phyloP scores from a whole-genome alignment of 1,140 invertebrate genomes.

The Araneus ventricosus region DNA sequence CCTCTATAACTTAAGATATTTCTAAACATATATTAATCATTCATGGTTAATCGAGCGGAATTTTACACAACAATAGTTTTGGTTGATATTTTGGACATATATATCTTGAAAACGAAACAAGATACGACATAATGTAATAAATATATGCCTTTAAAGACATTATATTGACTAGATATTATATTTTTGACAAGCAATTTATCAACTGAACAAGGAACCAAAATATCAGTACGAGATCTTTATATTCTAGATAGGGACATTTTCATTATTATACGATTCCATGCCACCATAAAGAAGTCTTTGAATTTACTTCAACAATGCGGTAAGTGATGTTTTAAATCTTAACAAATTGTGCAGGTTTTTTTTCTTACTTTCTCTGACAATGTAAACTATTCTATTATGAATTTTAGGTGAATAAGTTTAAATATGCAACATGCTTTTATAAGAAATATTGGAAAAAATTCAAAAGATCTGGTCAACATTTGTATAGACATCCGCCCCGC shows the following conservation, averaged over 20 bases:
- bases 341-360: not conserved
- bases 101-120: not conserved
- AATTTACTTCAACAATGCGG: not conserved
- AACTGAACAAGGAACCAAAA: not conserved
- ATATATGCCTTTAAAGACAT: not conserved
- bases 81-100: too few species aligned
- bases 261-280: not conserved
- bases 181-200: slow-evolving; percentile 1
- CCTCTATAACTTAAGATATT: too few species aligned
- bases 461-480: too few species aligned
- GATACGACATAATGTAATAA: not conserved
- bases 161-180: not conserved
- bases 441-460: too few species aligned
- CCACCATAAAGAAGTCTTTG: not conserved
- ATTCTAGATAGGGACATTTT: not conserved
- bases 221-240: too few species aligned
- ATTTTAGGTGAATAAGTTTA: too few species aligned
- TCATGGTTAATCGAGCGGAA: too few species aligned
- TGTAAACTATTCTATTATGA: not conserved
- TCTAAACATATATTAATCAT: too few species aligned
- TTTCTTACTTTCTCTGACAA: too few species aligned
- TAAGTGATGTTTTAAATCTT: not conserved
- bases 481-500: too few species aligned
- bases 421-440: too few species aligned
- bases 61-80: too few species aligned